Percentiles rank a stretch among this genome's conserved stretches.
Evolutionary conservation across 2,888 invertebrate genomes (phyloP).

Genomic region (Euclidia mi): DNA sequence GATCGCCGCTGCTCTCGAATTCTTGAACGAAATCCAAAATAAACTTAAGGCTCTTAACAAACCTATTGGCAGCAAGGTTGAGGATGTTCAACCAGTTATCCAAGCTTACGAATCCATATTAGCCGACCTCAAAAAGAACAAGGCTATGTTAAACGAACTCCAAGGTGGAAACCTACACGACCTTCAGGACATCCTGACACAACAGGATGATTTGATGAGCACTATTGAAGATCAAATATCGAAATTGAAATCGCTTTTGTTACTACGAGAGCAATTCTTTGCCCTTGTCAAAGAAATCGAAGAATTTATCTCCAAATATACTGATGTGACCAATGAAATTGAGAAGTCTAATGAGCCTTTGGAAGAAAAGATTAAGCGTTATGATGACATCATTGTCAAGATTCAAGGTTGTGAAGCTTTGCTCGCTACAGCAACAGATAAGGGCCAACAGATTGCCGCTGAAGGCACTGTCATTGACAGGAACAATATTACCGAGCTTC

Average conservation of each 20-base stretch:
- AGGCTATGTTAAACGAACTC: constrained; percentile 93
- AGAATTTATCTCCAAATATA: constrained; percentile 96
- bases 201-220: constrained; percentile 96
- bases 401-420: constrained; percentile 97
- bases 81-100: constrained; percentile 96
- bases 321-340: constrained; percentile 95
- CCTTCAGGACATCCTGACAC: constrained; percentile 93
- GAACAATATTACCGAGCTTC: constrained; percentile 96
- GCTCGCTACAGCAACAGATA: constrained; percentile 96
- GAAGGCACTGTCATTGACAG: constrained; percentile 97
- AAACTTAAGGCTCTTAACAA: constrained; percentile 95
- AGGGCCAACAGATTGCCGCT: constrained; percentile 97
- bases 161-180: constrained; percentile 94
- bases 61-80: constrained; percentile 96
- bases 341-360: constrained; percentile 95
- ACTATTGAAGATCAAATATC: constrained; percentile 96
- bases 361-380: constrained; percentile 96
- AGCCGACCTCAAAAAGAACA: constrained; percentile 94
- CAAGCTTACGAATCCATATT: constrained; percentile 94
- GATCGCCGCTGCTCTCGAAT: constrained; percentile 94
- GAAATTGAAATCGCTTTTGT: constrained; percentile 93
- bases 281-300: constrained; percentile 96
- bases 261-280: constrained; percentile 96
- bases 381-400: constrained; percentile 95
- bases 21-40: constrained; percentile 95